A percentile compares a stretch with the other conserved stretches of the same genome.
These are phyloP conservation scores for Frankliniella intonsa DNA, from an alignment of 2,888 invertebrate genomes.

Conservation along the genomic window DNA sequence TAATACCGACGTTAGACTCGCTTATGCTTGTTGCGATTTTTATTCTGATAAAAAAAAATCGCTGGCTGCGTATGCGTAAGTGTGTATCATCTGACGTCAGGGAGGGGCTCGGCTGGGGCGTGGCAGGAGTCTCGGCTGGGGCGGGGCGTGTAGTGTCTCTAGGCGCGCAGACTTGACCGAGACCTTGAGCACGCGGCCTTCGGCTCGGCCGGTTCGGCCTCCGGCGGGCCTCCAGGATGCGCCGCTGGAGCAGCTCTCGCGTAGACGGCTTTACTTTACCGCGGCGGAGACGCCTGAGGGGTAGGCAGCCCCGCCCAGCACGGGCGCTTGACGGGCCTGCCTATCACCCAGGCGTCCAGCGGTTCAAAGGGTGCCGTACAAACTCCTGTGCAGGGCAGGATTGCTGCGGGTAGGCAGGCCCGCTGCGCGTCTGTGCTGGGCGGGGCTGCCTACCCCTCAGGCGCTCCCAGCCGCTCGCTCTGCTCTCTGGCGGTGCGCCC, in stretches of 20 bases:
- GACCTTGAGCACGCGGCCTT: not conserved
- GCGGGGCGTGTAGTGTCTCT: not conserved
- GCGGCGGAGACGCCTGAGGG: not conserved
- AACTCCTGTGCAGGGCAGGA: no score
- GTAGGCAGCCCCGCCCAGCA: not conserved
- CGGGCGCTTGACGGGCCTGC: not conserved
- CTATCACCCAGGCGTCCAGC: not conserved
- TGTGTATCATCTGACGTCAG: no score
- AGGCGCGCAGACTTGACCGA: not conserved
- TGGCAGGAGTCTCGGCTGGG: not conserved
- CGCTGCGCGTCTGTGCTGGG: not conserved
- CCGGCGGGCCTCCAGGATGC: no score
- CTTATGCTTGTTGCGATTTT: no score
- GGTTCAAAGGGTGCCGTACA: not conserved
- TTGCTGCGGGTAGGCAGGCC: not conserved
- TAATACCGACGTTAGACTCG: no score
- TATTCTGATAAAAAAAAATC: no score
- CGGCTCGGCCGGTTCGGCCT: no score
- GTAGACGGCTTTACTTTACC: no score
- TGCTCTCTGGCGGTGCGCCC: not conserved
- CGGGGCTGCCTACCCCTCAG: not conserved
- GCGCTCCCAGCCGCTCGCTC: not conserved
- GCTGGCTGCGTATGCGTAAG: no score
- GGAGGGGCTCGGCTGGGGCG: not conserved
- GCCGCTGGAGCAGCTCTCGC: no score